Evolutionary conservation across 2,888 invertebrate species (phyloP).

Genomic region (Mesodorylaimus sp.): DNA sequence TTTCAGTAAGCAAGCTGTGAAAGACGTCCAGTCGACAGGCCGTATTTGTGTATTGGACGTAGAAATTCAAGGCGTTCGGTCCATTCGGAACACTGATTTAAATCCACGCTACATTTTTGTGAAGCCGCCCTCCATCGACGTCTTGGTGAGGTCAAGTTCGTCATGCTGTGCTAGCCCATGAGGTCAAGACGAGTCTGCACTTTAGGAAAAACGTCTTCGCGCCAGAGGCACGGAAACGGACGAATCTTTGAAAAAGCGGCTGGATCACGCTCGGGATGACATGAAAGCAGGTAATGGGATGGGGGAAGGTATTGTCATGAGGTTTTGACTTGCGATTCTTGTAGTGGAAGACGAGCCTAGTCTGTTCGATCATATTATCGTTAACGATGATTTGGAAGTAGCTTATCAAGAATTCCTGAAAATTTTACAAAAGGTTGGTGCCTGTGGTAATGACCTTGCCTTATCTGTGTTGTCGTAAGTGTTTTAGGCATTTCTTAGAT

Average conservation of each 20-base stretch:
- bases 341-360: constrained; percentile 39
- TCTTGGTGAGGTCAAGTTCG: constrained; percentile 41
- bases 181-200: too few species aligned
- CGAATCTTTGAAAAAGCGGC: constrained; percentile 56
- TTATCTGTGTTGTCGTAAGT: too few species aligned
- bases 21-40: constrained; percentile 55
- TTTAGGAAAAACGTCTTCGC: constrained; percentile 35
- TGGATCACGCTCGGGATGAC: constrained; percentile 58
- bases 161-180: too few species aligned
- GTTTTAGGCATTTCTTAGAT: too few species aligned
- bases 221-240: constrained; percentile 73
- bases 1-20: constrained; percentile 62
- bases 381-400: constrained; percentile 59
- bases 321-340: constrained; percentile 8
- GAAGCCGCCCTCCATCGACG: constrained; percentile 67
- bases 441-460: too few species aligned
- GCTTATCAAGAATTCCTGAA: constrained; percentile 47
- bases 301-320: neutral
- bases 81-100: constrained; percentile 52
- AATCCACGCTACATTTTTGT: constrained; percentile 70
- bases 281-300: constrained; percentile 51
- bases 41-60: constrained; percentile 82
- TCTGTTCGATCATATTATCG: constrained; percentile 62
- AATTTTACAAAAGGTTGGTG: constrained; percentile 18
- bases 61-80: constrained; percentile 80